These are phyloP conservation scores for Philonicus albiceps DNA, from an alignment of 2,888 invertebrate genomes.

Conservation along the genomic window DNA sequence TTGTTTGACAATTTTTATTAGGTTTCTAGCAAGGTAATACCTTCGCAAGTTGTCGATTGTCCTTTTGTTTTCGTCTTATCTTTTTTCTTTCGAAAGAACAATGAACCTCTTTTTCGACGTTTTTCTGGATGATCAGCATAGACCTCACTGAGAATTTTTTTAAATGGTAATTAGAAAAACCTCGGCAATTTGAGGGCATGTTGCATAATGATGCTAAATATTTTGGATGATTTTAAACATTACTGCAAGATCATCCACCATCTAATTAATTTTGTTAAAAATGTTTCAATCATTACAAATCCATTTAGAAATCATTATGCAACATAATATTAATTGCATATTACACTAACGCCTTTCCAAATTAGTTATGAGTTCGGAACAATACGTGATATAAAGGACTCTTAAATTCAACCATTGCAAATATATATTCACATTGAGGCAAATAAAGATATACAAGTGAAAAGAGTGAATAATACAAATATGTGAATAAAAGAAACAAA, in stretches of 20 bases:
- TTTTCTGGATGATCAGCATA: constrained; percentile 78
- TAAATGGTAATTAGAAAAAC: not conserved
- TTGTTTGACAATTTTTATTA: not conserved
- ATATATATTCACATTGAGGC: not conserved
- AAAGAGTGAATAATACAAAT: not conserved
- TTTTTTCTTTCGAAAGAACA: constrained; percentile 93
- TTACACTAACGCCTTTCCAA: not conserved
- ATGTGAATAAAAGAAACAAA: not conserved
- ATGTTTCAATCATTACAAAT: not conserved
- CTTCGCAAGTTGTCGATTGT: constrained; percentile 59
- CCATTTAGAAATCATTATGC: not conserved
- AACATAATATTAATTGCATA: not conserved
- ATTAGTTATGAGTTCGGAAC: not conserved
- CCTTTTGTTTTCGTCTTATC: constrained; percentile 65
- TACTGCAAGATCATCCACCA: not conserved
- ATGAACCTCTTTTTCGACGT: constrained; percentile 84
- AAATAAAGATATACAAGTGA: not conserved
- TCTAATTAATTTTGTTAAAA: not conserved
- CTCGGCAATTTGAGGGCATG: not conserved
- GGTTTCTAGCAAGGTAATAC: constrained; percentile 39
- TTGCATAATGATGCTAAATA: not conserved
- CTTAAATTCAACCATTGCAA: not conserved
- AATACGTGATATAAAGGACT: not conserved
- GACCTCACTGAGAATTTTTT: constrained; percentile 54
- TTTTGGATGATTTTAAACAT: not conserved